Evolutionary conservation across 2,797 vertebrate genomes (phyloP).

Genomic region (Argyrosomus regius): DNA sequence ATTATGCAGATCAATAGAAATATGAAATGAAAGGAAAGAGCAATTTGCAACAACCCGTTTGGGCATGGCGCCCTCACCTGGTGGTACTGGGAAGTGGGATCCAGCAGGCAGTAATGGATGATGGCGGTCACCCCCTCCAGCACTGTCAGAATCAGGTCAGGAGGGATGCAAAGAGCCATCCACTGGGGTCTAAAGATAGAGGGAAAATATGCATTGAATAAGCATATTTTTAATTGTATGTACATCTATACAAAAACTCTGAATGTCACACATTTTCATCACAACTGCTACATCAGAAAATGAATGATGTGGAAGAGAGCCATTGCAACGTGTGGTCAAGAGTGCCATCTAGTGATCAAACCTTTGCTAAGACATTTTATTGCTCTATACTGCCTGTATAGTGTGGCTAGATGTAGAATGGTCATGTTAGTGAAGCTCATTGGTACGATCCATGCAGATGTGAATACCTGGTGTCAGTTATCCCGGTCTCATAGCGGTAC

Average conservation of each 20-base stretch:
- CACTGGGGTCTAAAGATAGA: conserved; percentile 89
- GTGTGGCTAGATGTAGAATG: not conserved
- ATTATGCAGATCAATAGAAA: not conserved
- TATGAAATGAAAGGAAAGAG: not conserved
- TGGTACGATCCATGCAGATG: not conserved
- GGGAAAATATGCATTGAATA: not conserved
- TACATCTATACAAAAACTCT: not conserved
- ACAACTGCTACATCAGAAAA: not conserved
- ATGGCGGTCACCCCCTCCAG: conserved; percentile 97
- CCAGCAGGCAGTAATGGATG: conserved; percentile 98
- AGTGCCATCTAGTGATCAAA: conserved; percentile 71
- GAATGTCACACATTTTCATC: not conserved
- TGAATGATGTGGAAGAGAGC: not conserved
- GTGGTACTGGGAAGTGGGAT: conserved; percentile 96
- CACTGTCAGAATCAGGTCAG: conserved; percentile 96
- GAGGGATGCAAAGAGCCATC: conserved; percentile 96
- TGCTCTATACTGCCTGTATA: not conserved
- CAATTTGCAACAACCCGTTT: not conserved
- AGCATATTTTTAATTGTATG: not conserved
- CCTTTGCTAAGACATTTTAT: not conserved
- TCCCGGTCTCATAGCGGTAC: conserved; percentile 95
- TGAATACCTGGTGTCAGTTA: conserved; percentile 91
- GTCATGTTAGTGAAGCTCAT: not conserved
- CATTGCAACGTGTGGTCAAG: conserved; percentile 23
- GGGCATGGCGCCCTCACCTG: conserved; percentile 87